Evolutionary conservation across 2,888 invertebrate genomes (phyloP), one percentile per base, ranked within the genome.

Genomic region (Pyrgus malvae): DNA sequence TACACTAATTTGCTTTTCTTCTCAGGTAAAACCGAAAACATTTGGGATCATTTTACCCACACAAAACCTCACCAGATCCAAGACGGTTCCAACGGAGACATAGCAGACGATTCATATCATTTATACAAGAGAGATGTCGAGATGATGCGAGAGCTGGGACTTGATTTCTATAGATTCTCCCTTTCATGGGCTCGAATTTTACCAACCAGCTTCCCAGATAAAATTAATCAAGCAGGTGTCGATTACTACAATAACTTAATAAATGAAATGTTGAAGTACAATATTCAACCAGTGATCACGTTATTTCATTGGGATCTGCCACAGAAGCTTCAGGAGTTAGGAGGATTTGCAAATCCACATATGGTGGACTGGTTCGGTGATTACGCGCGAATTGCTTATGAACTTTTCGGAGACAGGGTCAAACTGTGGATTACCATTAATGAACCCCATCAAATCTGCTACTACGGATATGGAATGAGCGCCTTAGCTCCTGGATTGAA

Each of bases 161-260:
- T 89, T 0, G 79, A 92, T 56, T 86, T 79, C 61, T 92, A 92
- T 68, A 78, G 92, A 29, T 92, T 92, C 64, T 92, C 92, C 0
- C 69, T 92, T 9, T 89, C 93, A 0, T 94, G 94, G 94, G 63
- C 92, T 0, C 78, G 94, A 19, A 80, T 95, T 16, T 69, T 94
- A 44, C 93, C 94, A 0, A 90, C 85, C 17, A 92, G 92, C 33
- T 88, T 89, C 49, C 68, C 84, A 0, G 81, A 91, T 48, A 65
- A 80, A n/a, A 74, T 93, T 8, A 95, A 93, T 67, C 72, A 88
- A 63, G 86, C 84, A 1, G 80, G 77, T 14, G 74, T 75, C 1
- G 57, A 67, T 14, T 78, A 76, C 48, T 81, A 82, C 42, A 78
- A 76, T 25, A 76, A 77, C 23, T 64, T 94, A n/a, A 91, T 94